Evolutionary conservation across 1,140 invertebrate genomes (phyloP), one percentile per base, ranked within the genome.

Genomic region (Euwallacea similis): DNA sequence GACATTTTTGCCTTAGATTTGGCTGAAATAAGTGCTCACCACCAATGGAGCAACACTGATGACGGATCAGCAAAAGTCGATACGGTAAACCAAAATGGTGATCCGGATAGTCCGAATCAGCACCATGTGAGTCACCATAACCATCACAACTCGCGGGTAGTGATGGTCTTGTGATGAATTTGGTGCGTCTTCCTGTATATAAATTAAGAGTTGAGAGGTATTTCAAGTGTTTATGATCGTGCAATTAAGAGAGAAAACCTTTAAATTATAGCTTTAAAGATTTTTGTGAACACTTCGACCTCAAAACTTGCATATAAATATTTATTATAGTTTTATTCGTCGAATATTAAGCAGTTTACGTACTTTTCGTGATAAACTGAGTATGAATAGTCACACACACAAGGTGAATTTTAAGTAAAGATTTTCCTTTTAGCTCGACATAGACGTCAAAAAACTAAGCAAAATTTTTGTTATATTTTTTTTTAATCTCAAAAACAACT

Each of bases 11-110:
- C 54, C 63, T 54, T 15, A 71, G 69, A 62, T 7, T 75, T 88
- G 8, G 84, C 86, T 0, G 87, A 88, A 71, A 87, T 88, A 83
- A 87, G 74, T 59, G 77, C 79, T 63, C 80, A 78, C 64, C 80
- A 79, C 60, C 80, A 81, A 61, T 81, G 80, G 80, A 81, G 78
- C 66, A 78, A 79, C 4, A 76, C 76, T 50, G 76, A 74, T 16
- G 71, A 72, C 6, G 73, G 72, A 7, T 43, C 63, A 11, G 73
- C 63, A 46, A 79, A 81, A 71, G 61, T 63, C 16, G 76, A 77
- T 68, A 64, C 69, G 15, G 76, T 76, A 47, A 65, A 69, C 7
- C 78, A 76, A 69, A 77, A 69, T 50, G 75, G 72, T 62, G 76
- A 81, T 47, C 58, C 76, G 7, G 77, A 79, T 58, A 81, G 79